Evolutionary conservation across 2,888 invertebrate species (phyloP), one percentile per base, ranked within the genome.

Genomic region (Agrilus mali): DNA sequence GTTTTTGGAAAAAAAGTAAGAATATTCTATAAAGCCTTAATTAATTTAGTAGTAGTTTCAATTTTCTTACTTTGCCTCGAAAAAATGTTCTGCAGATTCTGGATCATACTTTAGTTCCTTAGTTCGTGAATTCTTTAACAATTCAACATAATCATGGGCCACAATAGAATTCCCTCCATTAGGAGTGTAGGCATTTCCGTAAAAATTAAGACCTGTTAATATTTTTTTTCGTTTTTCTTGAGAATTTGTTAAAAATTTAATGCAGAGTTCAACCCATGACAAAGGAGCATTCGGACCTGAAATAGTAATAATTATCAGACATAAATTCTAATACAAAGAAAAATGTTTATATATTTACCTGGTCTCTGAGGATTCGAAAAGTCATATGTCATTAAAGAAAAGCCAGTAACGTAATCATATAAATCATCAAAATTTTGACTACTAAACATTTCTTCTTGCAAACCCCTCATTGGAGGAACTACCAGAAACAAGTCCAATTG

Each of bases 311-410:
- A 12, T 40, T 40, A 14, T 27, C 10, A 20, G 33, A 34, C 14
- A 32, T 15, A 40, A 41, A 17, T 36, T n/a, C n/a, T 42, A 4
- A 20, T 13, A 39, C 4, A 10, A 2, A 33, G 14, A 27, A 33
- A 33, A 41, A 31, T n/a, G 8, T 34, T 35, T 17, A 48, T n/a
- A 33, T 36, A 42, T 45, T 56, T 59, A 78, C 85, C 87, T 55
- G 88, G 88, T 55, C 82, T 75, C 60, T 85, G 82, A 10, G 82
- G 73, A 61, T 69, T 85, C 2, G 93, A 93, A 65, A 79, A 95
- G 64, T 96, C 95, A 60, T 96, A 96, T 0, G 94, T 94, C 94
- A 95, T 95, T n/a, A 96, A 72, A 31, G 93, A 93, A 60, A 95
- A 90, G 17, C 80, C 86, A 56, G 83, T 82, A 0, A 95, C 78